Conservation (phyloP, 2,797 vertebrate genomes). For the Ciconia nigra region DNA sequence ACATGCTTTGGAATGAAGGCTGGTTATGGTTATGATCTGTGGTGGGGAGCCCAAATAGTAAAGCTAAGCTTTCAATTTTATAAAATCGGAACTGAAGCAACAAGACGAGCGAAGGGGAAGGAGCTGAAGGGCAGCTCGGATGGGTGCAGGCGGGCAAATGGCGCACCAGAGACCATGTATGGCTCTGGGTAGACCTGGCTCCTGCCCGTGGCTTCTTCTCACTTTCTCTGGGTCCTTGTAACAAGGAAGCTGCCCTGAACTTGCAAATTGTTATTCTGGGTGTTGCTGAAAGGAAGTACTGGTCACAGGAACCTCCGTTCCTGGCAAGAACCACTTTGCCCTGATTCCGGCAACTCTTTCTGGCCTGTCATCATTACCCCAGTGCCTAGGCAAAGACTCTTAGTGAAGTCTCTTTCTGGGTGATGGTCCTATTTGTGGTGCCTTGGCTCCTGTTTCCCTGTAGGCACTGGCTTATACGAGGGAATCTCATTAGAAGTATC, state of each 20-base stretch:
- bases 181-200: not conserved
- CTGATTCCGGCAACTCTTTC: not conserved
- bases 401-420: not conserved
- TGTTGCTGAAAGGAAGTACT: not conserved
- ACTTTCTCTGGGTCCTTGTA: not conserved
- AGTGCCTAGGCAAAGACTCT: not conserved
- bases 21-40: not conserved
- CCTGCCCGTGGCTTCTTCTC: not conserved
- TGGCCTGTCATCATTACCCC: not conserved
- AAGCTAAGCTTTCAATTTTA: not conserved
- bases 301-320: not conserved
- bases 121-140: not conserved
- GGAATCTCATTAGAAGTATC: not conserved
- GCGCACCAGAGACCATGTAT: not conserved
- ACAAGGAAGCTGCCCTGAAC: not conserved
- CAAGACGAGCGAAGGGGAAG: not conserved
- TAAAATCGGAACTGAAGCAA: not conserved
- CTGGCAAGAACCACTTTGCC: not conserved
- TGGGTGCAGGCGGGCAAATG: not conserved
- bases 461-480: not conserved
- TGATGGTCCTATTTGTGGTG: not conserved
- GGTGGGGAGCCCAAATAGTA: not conserved
- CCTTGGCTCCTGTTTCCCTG: not conserved
- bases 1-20: not conserved
- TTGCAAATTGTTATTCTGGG: not conserved